Evolutionary conservation across 1,140 invertebrate genomes (phyloP).

Genomic region (Apis laboriosa): DNA sequence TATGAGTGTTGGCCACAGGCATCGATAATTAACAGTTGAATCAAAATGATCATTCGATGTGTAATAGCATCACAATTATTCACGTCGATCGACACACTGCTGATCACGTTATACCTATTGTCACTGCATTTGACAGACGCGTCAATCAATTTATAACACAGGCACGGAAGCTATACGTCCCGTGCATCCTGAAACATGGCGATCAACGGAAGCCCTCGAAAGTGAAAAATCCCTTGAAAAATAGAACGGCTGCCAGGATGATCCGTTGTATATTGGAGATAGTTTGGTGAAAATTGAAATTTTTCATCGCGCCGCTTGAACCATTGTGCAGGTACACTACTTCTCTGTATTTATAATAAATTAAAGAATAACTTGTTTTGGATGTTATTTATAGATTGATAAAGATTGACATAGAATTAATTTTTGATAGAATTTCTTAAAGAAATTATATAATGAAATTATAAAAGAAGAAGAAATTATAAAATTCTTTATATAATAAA

Average conservation of each 20-base stretch:
- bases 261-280: neutral
- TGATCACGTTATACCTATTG: conserved; percentile 26
- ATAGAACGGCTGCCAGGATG: neutral
- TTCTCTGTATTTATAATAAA: neutral
- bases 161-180: neutral
- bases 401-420: too few species aligned
- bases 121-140: conserved; percentile 18
- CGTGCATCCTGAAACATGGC: neutral
- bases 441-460: too few species aligned
- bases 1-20: too few species aligned
- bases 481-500: too few species aligned
- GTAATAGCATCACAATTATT: conserved; percentile 14
- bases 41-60: conserved; percentile 2
- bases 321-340: neutral
- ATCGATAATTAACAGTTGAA: conserved; percentile 4
- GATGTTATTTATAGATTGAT: too few species aligned
- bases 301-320: neutral
- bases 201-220: neutral
- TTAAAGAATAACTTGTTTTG: neutral
- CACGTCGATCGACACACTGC: neutral
- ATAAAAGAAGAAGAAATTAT: too few species aligned
- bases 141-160: conserved; percentile 12
- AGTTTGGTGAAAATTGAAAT: neutral
- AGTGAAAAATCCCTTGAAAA: conserved; percentile 1
- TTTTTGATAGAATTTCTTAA: too few species aligned